A percentile compares a stretch with the other conserved stretches of the same genome.
Conservation (phyloP, 2,888 invertebrate genomes). For the Phymatocera aterrima region DNA sequence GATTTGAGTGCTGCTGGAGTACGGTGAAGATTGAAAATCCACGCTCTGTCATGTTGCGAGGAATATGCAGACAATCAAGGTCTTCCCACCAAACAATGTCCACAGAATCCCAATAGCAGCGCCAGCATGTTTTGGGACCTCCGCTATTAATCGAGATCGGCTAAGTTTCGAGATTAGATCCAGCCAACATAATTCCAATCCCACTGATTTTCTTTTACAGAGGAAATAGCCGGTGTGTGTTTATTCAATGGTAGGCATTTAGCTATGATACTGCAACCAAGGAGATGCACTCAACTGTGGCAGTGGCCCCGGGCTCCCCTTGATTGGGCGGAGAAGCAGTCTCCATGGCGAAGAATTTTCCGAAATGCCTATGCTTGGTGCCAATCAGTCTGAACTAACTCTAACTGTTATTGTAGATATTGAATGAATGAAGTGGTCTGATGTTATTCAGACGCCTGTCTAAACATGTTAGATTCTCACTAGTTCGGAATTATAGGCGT, state of each 20-base stretch:
- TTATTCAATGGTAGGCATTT: slow-evolving; percentile 94
- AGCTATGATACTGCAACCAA: slow-evolving; percentile 99
- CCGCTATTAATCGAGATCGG: slow-evolving; percentile 27
- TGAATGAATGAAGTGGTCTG: neutral
- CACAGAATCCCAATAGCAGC: slow-evolving; percentile 97
- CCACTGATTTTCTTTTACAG: slow-evolving; percentile 68
- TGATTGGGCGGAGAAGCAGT: slow-evolving; percentile 77
- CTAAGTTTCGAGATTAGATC: slow-evolving; percentile 1
- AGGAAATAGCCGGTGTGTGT: slow-evolving; percentile 92
- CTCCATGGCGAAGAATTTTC: slow-evolving; percentile 96
- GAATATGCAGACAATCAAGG: slow-evolving; percentile 93
- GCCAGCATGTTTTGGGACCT: slow-evolving; percentile 75
- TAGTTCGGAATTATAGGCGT: neutral
- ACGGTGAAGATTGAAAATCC: slow-evolving; percentile 85
- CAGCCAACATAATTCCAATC: neutral
- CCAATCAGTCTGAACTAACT: neutral
- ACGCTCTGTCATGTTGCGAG: slow-evolving; percentile 89
- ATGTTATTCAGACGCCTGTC: slow-evolving; percentile 1
- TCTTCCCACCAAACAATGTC: slow-evolving; percentile 87
- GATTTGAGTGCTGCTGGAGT: slow-evolving; percentile 87
- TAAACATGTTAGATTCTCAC: neutral
- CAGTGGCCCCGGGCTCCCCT: slow-evolving; percentile 88
- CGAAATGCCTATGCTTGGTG: slow-evolving; percentile 90
- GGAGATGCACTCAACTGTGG: slow-evolving; percentile 92
- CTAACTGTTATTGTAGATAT: neutral